Evolutionary conservation across 23 tunicate species (phyloP), one percentile per base, ranked within the genome.

Genomic region (Trididemnum clinides): DNA sequence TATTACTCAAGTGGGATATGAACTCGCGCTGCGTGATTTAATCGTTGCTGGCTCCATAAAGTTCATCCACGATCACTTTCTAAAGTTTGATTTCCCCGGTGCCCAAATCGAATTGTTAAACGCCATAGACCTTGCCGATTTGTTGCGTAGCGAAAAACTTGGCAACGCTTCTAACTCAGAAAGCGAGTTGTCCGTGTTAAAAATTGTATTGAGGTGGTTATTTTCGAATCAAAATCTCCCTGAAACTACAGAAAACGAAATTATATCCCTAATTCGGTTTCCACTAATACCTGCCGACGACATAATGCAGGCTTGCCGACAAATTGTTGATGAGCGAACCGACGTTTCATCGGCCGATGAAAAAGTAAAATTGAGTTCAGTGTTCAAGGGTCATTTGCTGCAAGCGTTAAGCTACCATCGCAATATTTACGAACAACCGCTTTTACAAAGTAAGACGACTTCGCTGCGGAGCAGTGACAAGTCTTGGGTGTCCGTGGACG

Each of bases 401-500:
- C 33, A 54, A 27, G 90, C 98, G 0, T 35, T 85, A 34, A 23
- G 64, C 10, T 94, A 94, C 82, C 98, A 94, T 78, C 34, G 80
- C 0, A 49, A 38, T 0, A 6, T 85, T 20, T 85, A 33, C 51
- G 77, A 57, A 34, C 98, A 94, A 37, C 98, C 98, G 4, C 78
- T 89, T 7, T 54, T 85, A 29, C 94, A 86, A 70, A 50, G 35
- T 37, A 23, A 50, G 1, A 33, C 64, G 2, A 65, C 94, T 25
- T 23, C 74, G 25, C 28, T 94, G 22, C 90, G 98, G 0, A 71
- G 44, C 7, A 15, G 34, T 1, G 19, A 74, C 10, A 32, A 20
- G 38, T 49, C 44, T 25, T 50, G 77, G 44, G 82, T 76, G 0
- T 74, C 90, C 51, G 62, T 94, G 15, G 98, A 94, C 49, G 98